These are phyloP conservation scores for Acanthaster planci DNA, from an alignment of 35 echinoderm and acorn worm species.

Conservation along the genomic window DNA sequence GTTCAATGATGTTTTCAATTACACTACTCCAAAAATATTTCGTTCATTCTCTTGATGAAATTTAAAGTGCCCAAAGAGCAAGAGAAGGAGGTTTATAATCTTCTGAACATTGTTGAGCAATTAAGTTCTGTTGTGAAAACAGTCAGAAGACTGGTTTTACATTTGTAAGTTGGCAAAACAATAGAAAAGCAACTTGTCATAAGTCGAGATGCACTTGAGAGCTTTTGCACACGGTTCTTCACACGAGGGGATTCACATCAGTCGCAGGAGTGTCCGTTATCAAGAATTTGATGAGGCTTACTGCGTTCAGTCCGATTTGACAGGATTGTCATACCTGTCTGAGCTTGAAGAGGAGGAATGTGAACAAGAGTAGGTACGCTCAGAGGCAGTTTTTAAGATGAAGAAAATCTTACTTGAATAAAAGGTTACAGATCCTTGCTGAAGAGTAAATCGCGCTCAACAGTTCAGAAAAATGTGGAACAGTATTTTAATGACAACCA, in stretches of 20 bases:
- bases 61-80: too few relatives aligned
- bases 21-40: too few relatives aligned
- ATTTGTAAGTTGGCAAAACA: not conserved
- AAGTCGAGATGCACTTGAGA: not conserved
- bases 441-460: too few relatives aligned
- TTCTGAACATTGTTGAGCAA: too few relatives aligned
- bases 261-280: not conserved
- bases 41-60: too few relatives aligned
- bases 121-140: too few relatives aligned
- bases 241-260: not conserved
- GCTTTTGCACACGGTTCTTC: not conserved
- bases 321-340: not conserved
- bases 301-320: not conserved
- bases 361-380: not conserved
- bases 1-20: too few relatives aligned
- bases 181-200: not conserved
- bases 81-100: too few relatives aligned
- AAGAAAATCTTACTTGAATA: too few relatives aligned
- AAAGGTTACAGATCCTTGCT: not conserved
- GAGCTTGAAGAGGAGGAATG: not conserved
- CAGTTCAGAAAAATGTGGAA: too few relatives aligned
- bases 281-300: not conserved
- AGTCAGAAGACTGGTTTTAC: not conserved
- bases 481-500: too few relatives aligned
- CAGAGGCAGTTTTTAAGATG: too few relatives aligned